Conservation (phyloP, 1,140 invertebrate species). For the Plodia interpunctella region DNA sequence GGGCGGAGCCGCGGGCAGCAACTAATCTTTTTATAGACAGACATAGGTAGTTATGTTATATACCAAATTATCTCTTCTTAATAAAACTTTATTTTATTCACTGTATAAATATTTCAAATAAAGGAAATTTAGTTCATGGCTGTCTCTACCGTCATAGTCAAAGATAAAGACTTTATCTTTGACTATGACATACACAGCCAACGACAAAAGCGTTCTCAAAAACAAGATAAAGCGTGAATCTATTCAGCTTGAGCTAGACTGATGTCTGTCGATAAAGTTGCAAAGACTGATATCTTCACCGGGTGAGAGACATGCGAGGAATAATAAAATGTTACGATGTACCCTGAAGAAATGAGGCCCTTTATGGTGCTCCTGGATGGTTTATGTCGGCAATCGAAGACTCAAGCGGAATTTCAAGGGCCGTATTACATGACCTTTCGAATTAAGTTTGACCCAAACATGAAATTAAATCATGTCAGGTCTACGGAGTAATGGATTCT, state of each 20-base stretch:
- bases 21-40: no score
- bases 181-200: background rate
- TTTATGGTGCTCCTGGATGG: slow-evolving; percentile 20
- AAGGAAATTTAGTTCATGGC: no score
- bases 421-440: slow-evolving; percentile 1
- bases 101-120: no score
- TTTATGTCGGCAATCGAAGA: slow-evolving; percentile 23
- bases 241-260: slow-evolving; percentile 1
- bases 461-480: no score
- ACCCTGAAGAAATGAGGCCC: slow-evolving; percentile 11
- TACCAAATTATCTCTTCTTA: no score
- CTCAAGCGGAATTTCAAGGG: slow-evolving; percentile 17
- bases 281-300: slow-evolving; percentile 3
- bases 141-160: no score
- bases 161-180: no score
- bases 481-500: no score
- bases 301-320: slow-evolving; percentile 8
- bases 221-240: background rate
- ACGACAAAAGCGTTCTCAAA: background rate
- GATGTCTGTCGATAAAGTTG: slow-evolving; percentile 8
- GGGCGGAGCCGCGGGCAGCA: no score
- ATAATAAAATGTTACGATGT: slow-evolving; percentile 14
- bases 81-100: no score
- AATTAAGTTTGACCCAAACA: background rate
- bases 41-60: no score